Conservation (phyloP, 2,797 vertebrate genomes). For the Peromyscus eremicus region DNA sequence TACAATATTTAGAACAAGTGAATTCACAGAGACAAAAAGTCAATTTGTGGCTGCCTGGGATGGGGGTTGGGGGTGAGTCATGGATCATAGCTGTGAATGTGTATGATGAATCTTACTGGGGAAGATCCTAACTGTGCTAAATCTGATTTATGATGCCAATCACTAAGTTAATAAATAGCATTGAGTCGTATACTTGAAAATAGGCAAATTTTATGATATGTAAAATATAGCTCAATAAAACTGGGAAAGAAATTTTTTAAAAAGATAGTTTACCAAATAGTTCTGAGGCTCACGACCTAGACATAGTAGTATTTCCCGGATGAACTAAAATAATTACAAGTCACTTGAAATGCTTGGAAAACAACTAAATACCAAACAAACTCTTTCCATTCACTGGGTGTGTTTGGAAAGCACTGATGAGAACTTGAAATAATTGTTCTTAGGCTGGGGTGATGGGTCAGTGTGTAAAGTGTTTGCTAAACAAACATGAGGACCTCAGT, state of each 20-base stretch:
- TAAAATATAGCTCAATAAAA: constrained; percentile 40
- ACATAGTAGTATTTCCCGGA: background rate
- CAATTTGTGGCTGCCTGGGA: background rate
- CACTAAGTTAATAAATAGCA: constrained; percentile 24
- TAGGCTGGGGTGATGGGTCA: background rate
- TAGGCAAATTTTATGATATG: constrained; percentile 44
- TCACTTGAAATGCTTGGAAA: background rate
- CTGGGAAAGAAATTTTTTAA: background rate
- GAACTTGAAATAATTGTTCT: background rate
- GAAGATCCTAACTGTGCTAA: background rate
- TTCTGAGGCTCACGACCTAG: background rate
- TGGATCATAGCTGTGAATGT: background rate
- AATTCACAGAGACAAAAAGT: background rate
- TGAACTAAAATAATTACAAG: background rate
- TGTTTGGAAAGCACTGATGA: background rate
- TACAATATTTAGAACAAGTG: background rate
- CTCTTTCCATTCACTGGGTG: background rate
- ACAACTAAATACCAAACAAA: background rate
- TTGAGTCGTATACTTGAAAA: constrained; percentile 23
- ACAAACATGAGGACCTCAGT: background rate
- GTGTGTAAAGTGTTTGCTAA: background rate
- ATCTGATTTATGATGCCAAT: constrained; percentile 9
- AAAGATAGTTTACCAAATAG: background rate
- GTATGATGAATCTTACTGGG: background rate
- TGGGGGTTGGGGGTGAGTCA: background rate